Evolutionary conservation across 1,140 invertebrate genomes (phyloP), one percentile per base, ranked within the genome.

Genomic region (Panulirus ornatus): DNA sequence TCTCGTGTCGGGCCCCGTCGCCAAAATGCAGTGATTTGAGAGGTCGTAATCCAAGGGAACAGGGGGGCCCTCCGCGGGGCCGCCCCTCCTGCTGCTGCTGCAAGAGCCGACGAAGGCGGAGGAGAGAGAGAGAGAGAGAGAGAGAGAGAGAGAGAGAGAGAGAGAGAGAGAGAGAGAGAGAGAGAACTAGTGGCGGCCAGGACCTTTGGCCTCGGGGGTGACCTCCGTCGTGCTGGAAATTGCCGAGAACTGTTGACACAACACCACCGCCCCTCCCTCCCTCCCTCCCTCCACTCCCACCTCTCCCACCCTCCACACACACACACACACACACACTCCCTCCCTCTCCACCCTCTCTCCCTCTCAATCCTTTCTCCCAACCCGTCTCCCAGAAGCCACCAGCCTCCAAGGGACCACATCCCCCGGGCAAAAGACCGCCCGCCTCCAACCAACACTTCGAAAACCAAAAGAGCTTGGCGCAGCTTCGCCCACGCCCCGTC

Each of bases 11-110:
- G n/a, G n/a, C 47, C 75, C 78, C 73, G 78, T 82, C 76, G 79
- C 79, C 88, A 89, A 89, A 89, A 89, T 89, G 88, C 88, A 89
- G 88, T 89, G 88, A 89, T 89, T 89, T 89, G 88, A 84, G 88
- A 89, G 79, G 30, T 83, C 88, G 81, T 89, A 89, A 89, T 83
- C 88, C 79, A n/a, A n/a, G n/a, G n/a, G n/a, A n/a, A n/a, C n/a
- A n/a, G n/a, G n/a, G n/a, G n/a, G n/a, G n/a, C n/a, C n/a, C n/a
- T n/a, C n/a, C n/a, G n/a, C n/a, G n/a, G n/a, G n/a, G n/a, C n/a
- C n/a, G n/a, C n/a, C n/a, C n/a, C n/a, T n/a, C n/a, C n/a, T n/a
- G n/a, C n/a, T n/a, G n/a, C n/a, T n/a, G n/a, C n/a, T n/a, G n/a
- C n/a, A n/a, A n/a, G n/a, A n/a, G n/a, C n/a, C n/a, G n/a, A n/a